Conservation (phyloP, 2,113 vertebrate species). For the Baryphthengus martii region DNA sequence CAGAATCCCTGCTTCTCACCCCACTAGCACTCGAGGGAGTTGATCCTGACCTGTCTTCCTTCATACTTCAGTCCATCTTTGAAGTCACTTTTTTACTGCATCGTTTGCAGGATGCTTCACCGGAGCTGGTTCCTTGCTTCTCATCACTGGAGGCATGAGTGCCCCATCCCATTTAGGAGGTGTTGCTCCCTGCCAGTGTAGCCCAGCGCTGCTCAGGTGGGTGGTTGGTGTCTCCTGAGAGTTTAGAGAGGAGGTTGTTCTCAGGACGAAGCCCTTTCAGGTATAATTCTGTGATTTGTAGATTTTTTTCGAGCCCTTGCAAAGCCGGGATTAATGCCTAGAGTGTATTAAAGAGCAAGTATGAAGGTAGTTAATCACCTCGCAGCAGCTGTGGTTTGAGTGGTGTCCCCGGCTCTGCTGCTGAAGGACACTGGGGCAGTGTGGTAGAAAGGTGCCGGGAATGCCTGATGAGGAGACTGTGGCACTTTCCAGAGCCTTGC, state of each 20-base stretch:
- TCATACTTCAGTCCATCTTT: background rate
- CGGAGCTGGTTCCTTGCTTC: background rate
- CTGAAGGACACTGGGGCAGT: background rate
- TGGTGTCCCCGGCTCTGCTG: background rate
- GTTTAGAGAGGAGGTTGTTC: background rate
- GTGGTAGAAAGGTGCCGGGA: background rate
- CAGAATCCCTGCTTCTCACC: background rate
- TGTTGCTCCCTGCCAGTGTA: background rate
- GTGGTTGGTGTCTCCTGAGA: background rate
- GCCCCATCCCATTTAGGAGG: background rate
- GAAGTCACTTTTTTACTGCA: background rate
- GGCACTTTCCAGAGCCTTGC: background rate
- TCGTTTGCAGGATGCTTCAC: background rate
- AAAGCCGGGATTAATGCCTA: background rate
- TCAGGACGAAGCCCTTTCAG: background rate
- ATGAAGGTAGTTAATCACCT: background rate
- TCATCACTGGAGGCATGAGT: background rate
- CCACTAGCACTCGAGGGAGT: rapidly evolving
- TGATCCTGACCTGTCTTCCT: background rate
- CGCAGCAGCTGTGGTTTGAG: background rate
- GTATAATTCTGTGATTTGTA: background rate
- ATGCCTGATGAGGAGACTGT: background rate
- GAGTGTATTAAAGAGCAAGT: background rate
- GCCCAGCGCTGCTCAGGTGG: background rate
- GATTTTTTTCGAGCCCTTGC: background rate